Base-by-base conservation (phyloP, 1,140 invertebrate species). In the Nylanderia fulva region DNA sequence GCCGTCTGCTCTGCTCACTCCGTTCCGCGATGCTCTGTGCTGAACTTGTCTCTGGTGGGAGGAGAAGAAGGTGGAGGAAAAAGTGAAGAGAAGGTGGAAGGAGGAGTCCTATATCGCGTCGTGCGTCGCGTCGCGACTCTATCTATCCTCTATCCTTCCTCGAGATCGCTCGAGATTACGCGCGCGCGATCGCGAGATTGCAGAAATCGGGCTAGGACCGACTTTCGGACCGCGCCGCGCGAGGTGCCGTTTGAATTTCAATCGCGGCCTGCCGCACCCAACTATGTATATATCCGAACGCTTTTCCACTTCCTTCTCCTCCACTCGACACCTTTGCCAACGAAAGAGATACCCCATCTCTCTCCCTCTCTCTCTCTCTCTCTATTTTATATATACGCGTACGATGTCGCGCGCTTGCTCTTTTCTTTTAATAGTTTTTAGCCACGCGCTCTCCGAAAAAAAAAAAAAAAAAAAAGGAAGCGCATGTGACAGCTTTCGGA, bases 301-400 rank as follows among this genome's bases (percentile, higher is more conserved):
- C 66, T 58, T 82, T 82, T 33, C 48, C 64, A 80, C 48, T 69
- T 21, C 6, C 13, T 29, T 2, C 15, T 24, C 21, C n/a, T 8
- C 42, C 13, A 24, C 27, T 13, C 61, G 33, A 85, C 74, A 64
- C 66, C 83, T 85, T 45, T 76, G 87, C 75, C 86, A 87, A 85
- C 84, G 87, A 75, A 68, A 88, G 86, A 86, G 86, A 88, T 86
- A 83, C 83, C 85, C 87, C 87, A 86, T 88, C 87, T 88, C 29
- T 33, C 29, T 33, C 29, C 3, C 29, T 33, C 45, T 48, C 15
- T 48, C 45, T 6, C 45, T 13, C 42, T 15, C 42, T 45, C 42
- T 45, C 13, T 45, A 42, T 42, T 42, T 9, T 42, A 42, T 2
- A 8, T 11, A 11, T 33, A 42, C 7, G 11, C 11, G 39, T 9